Conservation (phyloP, 2,113 vertebrate species). For the Chauna torquata region DNA sequence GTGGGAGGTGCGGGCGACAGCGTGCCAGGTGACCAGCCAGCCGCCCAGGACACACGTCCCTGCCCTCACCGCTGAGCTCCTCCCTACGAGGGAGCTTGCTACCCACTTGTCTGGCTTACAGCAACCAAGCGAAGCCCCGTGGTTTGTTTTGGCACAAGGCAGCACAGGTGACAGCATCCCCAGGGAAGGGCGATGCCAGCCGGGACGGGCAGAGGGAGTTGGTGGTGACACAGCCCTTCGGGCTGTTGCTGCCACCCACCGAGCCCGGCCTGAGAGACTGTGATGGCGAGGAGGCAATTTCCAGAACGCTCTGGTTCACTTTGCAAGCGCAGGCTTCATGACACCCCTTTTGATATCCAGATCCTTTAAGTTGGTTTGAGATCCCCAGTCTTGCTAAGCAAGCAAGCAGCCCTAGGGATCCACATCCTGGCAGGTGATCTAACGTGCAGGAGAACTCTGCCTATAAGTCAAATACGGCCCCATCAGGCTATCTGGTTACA, state of each 20-base stretch:
- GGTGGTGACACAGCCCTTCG: background rate
- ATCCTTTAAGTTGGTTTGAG: background rate
- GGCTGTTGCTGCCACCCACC: background rate
- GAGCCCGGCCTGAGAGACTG: background rate
- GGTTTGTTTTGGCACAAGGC: background rate
- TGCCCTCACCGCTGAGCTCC: background rate
- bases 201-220: background rate
- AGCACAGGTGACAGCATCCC: background rate
- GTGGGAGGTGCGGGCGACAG: background rate
- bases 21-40: background rate
- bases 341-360: background rate
- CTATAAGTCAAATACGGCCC: background rate
- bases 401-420: background rate
- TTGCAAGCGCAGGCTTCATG: background rate
- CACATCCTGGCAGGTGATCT: background rate
- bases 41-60: background rate
- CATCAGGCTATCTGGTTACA: background rate
- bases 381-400: background rate
- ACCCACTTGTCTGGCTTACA: background rate
- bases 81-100: background rate
- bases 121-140: rapidly evolving
- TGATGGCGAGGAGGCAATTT: rapidly evolving
- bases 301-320: background rate
- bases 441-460: rapidly evolving
- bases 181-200: background rate